Conservation (phyloP, 2,797 vertebrate genomes). For the Diglossa cyanea region DNA sequence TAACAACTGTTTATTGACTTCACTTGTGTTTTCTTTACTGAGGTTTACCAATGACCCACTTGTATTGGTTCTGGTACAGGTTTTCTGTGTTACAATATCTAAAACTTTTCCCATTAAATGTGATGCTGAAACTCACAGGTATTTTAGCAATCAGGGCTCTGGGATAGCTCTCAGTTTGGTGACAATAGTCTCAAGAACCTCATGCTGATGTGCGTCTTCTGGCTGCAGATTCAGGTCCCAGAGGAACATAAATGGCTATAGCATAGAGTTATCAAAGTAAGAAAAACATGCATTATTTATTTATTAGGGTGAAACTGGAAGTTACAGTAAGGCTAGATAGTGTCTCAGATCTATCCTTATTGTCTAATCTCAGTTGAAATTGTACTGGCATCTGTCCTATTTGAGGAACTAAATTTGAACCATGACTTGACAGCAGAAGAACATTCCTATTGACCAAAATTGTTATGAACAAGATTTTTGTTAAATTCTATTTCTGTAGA, state of each 20-base stretch:
- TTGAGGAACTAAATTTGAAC: background rate
- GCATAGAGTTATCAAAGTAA: background rate
- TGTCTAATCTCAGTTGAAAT: background rate
- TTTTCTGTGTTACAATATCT: background rate
- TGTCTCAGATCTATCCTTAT: background rate
- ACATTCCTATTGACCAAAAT: background rate
- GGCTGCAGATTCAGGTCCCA: background rate
- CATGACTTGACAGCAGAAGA: background rate
- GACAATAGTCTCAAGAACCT: background rate
- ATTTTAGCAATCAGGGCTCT: background rate
- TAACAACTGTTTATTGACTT: background rate
- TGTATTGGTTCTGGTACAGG: background rate
- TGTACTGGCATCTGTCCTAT: background rate
- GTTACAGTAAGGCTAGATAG: background rate
- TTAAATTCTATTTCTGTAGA: too few species aligned
- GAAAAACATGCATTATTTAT: background rate
- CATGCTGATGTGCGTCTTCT: background rate
- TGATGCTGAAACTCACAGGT: background rate
- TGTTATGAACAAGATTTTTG: too few species aligned
- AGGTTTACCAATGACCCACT: background rate
- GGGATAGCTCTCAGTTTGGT: background rate
- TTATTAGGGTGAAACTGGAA: background rate
- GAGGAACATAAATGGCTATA: background rate
- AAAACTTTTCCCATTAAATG: background rate
- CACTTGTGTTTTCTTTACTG: background rate